Percentiles rank a stretch among this genome's conserved stretches.
Conservation (phyloP, 2,113 vertebrate genomes). For the Equus przewalskii region DNA sequence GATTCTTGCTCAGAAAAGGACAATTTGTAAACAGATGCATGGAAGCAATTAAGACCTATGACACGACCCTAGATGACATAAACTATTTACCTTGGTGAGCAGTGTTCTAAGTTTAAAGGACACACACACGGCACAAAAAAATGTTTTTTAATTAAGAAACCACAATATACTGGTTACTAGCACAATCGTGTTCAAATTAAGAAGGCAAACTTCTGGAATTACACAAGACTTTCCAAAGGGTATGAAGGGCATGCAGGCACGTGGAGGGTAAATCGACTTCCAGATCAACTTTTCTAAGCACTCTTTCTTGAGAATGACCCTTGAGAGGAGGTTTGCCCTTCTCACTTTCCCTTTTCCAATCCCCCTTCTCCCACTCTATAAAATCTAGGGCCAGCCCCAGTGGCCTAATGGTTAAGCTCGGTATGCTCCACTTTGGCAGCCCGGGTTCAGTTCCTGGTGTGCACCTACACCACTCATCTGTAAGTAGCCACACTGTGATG, state of each 20-base stretch:
- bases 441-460: too few species aligned
- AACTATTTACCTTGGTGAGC: slow-evolving; percentile 23
- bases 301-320: neutral
- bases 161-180: neutral
- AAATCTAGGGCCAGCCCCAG: neutral
- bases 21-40: neutral
- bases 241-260: neutral
- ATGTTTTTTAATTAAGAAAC: slow-evolving; percentile 32
- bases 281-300: neutral
- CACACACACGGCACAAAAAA: neutral
- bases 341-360: neutral
- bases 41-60: neutral
- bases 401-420: too few species aligned
- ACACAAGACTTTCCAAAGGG: neutral
- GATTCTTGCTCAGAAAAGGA: slow-evolving; percentile 22
- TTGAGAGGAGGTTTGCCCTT: neutral
- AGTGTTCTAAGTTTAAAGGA: slow-evolving; percentile 33
- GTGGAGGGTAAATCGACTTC: neutral
- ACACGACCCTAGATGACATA: neutral
- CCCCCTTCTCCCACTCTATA: neutral
- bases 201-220: neutral
- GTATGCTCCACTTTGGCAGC: too few species aligned
- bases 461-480: too few species aligned
- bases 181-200: neutral
- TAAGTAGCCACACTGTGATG: too few species aligned